Conservation (phyloP, 2,888 invertebrate genomes). For the Leptura quadrifasciata region DNA sequence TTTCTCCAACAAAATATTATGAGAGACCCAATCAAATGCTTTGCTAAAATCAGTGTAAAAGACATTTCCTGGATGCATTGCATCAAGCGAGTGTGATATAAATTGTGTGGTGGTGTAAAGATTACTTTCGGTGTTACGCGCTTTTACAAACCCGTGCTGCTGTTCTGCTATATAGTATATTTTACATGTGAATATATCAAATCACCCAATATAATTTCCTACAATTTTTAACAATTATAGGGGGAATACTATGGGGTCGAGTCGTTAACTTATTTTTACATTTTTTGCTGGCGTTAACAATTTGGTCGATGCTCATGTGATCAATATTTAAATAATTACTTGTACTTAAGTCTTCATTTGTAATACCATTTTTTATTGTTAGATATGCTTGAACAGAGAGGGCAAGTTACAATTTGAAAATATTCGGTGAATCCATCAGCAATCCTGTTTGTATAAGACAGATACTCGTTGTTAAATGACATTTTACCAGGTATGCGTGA, state of each 20-base stretch:
- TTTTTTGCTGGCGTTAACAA: not conserved
- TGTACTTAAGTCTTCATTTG: not conserved
- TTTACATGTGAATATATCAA: too few relatives aligned
- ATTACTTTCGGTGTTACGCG: too few relatives aligned
- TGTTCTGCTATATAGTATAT: too few relatives aligned
- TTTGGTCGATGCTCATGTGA: not conserved
- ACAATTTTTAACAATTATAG: not conserved
- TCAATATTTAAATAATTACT: not conserved
- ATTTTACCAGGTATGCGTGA: not conserved
- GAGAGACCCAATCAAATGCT: too few relatives aligned
- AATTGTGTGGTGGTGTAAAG: too few relatives aligned
- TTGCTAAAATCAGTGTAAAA: too few relatives aligned
- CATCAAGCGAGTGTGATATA: too few relatives aligned
- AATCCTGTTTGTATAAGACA: too few relatives aligned
- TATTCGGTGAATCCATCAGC: not conserved
- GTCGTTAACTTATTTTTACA: not conserved
- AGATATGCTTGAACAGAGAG: not conserved
- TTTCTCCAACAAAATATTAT: too few relatives aligned
- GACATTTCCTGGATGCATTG: too few relatives aligned
- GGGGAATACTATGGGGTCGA: not conserved
- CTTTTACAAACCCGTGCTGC: too few relatives aligned
- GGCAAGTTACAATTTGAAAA: not conserved
- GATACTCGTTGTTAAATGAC: not conserved
- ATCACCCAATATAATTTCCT: too few relatives aligned
- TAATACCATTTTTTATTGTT: not conserved